phyloP scores from a whole-genome alignment of 92 coral and sea anemone species.

The Epizoanthus fatuus region DNA sequence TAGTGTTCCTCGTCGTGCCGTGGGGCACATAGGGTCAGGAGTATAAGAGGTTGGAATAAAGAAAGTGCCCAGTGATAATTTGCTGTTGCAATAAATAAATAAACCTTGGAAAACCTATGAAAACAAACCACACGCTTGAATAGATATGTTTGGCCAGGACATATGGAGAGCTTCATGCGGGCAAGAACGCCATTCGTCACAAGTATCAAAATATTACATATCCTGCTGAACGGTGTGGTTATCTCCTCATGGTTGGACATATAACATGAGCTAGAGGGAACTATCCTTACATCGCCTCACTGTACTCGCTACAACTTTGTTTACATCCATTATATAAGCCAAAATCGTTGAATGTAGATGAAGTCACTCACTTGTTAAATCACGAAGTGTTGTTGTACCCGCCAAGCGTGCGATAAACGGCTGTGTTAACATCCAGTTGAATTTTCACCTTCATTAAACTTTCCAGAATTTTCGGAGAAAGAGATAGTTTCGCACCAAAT shows the following conservation, averaged over 20 bases:
- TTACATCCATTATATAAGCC: neutral
- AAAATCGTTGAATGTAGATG: neutral
- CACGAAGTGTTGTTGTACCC: constrained; percentile 4
- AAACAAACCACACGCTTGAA: constrained; percentile 32
- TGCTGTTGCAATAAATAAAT: constrained; percentile 15
- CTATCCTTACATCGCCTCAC: neutral
- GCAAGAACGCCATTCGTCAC: neutral
- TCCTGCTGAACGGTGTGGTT: neutral
- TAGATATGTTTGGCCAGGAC: neutral
- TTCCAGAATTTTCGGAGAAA: neutral
- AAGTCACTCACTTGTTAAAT: constrained; percentile 35
- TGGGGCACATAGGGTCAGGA: too few relatives aligned
- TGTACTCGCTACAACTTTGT: too few relatives aligned
- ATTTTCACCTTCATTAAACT: neutral
- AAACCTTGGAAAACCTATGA: neutral
- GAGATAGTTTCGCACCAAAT: neutral
- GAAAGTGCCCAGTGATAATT: neutral
- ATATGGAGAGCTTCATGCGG: neutral
- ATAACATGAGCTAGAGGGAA: neutral
- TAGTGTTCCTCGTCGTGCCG: too few relatives aligned
- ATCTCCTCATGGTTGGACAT: neutral
- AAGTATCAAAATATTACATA: neutral
- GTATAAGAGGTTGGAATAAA: too few relatives aligned
- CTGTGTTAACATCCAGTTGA: neutral
- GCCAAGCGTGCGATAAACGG: neutral